Conservation (phyloP, 2,113 vertebrate species). For the Ploceus nigricollis region DNA sequence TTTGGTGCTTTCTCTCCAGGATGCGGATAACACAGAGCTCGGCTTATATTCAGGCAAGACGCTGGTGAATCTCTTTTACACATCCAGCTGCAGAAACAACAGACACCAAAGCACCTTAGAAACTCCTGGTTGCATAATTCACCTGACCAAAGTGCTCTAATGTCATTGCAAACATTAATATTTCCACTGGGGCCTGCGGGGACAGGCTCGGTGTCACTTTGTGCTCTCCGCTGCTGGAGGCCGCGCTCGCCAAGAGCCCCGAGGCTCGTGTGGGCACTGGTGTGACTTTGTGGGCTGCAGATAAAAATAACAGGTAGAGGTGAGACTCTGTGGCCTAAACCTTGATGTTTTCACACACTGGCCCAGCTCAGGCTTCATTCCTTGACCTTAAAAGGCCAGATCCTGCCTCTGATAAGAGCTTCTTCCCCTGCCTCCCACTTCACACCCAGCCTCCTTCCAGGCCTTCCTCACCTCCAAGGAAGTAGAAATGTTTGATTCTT, state of each 20-base stretch:
- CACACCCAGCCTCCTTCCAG: not conserved
- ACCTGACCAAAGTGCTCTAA: not conserved
- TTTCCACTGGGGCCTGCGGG: not conserved
- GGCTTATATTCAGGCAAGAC: no score
- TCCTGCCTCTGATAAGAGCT: not conserved
- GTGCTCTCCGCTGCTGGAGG: not conserved
- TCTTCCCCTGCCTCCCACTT: not conserved
- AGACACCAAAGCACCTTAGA: not conserved
- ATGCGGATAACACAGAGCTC: not conserved
- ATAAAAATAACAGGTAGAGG: not conserved
- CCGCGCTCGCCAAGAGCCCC: not conserved
- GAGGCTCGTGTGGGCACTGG: not conserved
- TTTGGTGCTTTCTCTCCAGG: not conserved
- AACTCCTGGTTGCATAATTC: not conserved
- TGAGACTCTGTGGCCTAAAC: not conserved
- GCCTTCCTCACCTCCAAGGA: not conserved
- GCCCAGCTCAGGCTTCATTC: not conserved
- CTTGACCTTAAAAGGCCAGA: slow-evolving; percentile 35
- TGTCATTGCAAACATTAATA: not conserved
- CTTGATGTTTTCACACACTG: not conserved
- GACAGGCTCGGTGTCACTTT: not conserved
- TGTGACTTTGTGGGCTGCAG: not conserved
- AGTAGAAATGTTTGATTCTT: not conserved
- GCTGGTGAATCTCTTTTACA: rapidly evolving
- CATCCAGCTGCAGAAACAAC: not conserved